Base-by-base conservation (phyloP, 2,113 vertebrate species). In the Columba livia region DNA sequence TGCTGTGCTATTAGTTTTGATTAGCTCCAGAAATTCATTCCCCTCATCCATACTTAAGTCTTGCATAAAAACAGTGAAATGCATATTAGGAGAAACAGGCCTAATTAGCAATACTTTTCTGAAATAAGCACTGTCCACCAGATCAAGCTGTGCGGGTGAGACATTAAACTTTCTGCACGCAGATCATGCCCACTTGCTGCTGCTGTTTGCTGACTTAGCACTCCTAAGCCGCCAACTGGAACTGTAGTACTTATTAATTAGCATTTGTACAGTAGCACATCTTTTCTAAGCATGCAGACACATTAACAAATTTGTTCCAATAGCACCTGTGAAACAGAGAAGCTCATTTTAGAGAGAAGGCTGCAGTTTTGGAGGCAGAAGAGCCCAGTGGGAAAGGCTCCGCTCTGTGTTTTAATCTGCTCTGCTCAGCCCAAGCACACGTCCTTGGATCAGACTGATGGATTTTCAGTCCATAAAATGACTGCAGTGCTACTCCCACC, bases 1-100 rank as follows among this genome's bases (percentile, higher is more conserved):
- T 88, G 75, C 88, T 92, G 24, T 62, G 72, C 51, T 74, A 89
- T 95, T 88, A 87, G 47, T 58, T 54, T 83, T 74, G 47, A 92
- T 94, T 78, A 65, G 34, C 31, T 84, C 86, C 71, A 82, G 70
- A 61, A 61, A 71, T 40, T 88, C 29, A 66, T 47, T 66, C 56
- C 20, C 17, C 19, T 17, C 16, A 67, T 66, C 28, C 67, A 86
- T 2, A 28, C 21, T 53, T 62, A 64, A 83, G 72, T 69, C n/a
- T 80, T 93, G 34, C 85, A 84, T 26, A 77, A 88, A 84, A 80
- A 54, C 6, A 65, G 51, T 48, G 62, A 90, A 80, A 79, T 71
- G 2, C 38, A 38, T 70, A 62, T 85, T 67, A 74, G 69, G 74
- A 81, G 58, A 82, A 93, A 82, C 31, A 69, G 40, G 20, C 47